Evolutionary conservation across 2,113 vertebrate genomes (phyloP).

Genomic region (Aegotheles bennettii): DNA sequence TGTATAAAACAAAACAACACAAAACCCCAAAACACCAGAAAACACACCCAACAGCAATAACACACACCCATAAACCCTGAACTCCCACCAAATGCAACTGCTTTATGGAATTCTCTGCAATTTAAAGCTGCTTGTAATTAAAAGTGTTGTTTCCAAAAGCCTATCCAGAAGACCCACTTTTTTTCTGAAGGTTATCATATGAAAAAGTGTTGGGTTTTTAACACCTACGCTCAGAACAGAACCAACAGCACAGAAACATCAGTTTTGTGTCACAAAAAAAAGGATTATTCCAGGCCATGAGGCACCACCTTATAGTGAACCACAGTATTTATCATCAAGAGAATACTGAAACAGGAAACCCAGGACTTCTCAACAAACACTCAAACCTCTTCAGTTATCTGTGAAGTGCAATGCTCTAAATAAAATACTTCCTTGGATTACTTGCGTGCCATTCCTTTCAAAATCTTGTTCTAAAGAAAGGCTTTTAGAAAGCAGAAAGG

Average conservation of each 20-base stretch:
- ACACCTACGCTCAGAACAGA: not conserved
- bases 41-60: not conserved
- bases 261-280: not conserved
- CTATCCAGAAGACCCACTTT: not conserved
- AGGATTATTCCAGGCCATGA: not conserved
- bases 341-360: not conserved
- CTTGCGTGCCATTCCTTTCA: no score
- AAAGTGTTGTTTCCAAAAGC: not conserved
- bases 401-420: not conserved
- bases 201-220: not conserved
- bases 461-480: no score
- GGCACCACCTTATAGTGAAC: not conserved
- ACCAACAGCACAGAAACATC: not conserved
- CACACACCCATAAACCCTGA: not conserved
- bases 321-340: not conserved
- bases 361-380: not conserved
- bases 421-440: not conserved
- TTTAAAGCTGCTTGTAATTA: not conserved
- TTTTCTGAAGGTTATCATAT: not conserved
- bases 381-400: not conserved
- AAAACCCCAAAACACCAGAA: not conserved
- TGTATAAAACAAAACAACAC: not conserved
- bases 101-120: not conserved
- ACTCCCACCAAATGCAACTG: not conserved
- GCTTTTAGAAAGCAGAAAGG: no score